These are phyloP conservation scores for Pomatostomus ruficeps DNA, from an alignment of 2,113 vertebrate genomes.

Conservation along the genomic window DNA sequence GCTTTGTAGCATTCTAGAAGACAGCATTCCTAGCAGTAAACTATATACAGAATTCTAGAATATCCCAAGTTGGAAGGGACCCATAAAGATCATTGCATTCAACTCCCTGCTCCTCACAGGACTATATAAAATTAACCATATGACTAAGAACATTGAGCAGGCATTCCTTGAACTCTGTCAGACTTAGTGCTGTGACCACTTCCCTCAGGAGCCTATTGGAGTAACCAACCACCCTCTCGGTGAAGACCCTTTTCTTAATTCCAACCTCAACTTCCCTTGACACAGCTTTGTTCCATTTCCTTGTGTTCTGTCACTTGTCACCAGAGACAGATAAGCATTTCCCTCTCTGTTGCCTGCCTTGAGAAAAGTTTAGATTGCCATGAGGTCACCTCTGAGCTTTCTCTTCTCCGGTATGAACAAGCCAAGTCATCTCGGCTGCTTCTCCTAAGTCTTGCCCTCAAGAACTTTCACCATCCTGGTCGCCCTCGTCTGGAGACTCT, in stretches of 20 bases:
- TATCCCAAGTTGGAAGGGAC: background rate
- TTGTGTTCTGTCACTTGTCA: fast-evolving
- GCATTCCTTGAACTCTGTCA: background rate
- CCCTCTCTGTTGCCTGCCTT: background rate
- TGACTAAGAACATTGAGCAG: background rate
- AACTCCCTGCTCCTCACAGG: background rate
- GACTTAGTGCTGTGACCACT: background rate
- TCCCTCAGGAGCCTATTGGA: background rate
- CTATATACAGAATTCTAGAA: background rate
- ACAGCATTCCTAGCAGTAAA: background rate
- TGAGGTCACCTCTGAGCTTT: background rate
- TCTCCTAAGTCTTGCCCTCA: background rate
- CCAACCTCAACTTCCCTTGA: background rate
- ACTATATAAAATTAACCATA: background rate
- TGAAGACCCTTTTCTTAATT: background rate
- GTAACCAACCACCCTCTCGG: background rate
- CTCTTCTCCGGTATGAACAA: background rate
- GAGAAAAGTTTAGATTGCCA: background rate
- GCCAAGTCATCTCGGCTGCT: background rate
- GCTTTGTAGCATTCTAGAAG: background rate
- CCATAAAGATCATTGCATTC: background rate
- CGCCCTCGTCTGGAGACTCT: background rate
- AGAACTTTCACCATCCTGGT: background rate
- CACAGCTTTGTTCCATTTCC: background rate
- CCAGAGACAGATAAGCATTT: background rate